Evolutionary conservation across 1,140 invertebrate species (phyloP).

Genomic region (Drosophila hydei): DNA sequence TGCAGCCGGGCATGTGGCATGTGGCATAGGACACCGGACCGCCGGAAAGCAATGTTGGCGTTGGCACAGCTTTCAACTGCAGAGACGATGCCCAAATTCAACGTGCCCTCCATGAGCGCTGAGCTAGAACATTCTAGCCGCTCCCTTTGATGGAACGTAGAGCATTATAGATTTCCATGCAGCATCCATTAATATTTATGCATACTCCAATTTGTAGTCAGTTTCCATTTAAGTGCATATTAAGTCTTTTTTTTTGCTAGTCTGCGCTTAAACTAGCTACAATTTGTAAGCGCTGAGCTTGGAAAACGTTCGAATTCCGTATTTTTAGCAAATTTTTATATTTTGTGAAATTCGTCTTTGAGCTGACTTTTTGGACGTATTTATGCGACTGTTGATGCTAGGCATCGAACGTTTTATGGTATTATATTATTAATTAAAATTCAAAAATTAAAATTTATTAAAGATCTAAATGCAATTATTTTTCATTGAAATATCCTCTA

Average conservation of each 20-base stretch:
- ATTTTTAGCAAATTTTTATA: too few species aligned
- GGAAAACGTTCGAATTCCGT: too few species aligned
- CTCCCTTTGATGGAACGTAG: constrained; percentile 27
- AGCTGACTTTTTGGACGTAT: too few species aligned
- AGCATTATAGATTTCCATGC: constrained; percentile 10
- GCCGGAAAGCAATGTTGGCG: constrained; percentile 34
- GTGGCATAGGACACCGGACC: constrained; percentile 12
- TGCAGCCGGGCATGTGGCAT: background rate
- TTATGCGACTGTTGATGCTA: too few species aligned
- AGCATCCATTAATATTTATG: constrained; percentile 38
- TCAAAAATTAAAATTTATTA: too few species aligned
- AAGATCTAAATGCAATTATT: too few species aligned
- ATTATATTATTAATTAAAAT: too few species aligned
- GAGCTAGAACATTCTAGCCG: background rate
- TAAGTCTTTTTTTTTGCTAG: background rate
- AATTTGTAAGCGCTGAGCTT: too few species aligned
- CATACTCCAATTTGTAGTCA: background rate
- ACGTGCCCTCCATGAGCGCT: background rate
- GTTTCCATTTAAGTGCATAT: background rate
- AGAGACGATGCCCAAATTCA: constrained; percentile 32
- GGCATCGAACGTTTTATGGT: too few species aligned
- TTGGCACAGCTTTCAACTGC: constrained; percentile 42
- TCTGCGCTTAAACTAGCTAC: too few species aligned
- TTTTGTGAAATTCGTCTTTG: too few species aligned
- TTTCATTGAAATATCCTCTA: too few species aligned